Evolutionary conservation across 2,888 invertebrate species (phyloP).

Genomic region (Pherbina coryleti): DNA sequence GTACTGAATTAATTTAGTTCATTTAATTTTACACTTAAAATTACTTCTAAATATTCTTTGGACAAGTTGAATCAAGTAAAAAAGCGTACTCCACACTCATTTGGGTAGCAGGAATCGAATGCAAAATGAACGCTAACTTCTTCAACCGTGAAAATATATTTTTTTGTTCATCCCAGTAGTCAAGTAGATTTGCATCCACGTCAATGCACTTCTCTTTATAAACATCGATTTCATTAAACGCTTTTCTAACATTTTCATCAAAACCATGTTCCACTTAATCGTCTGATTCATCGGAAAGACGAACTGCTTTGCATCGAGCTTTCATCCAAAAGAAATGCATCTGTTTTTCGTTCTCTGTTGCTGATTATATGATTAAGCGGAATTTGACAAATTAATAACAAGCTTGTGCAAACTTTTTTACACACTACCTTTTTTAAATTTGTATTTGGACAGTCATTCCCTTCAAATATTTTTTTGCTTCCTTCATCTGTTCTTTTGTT

Average conservation of each 20-base stretch:
- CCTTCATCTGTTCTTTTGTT: too few species aligned
- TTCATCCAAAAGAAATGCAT: not conserved
- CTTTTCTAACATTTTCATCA: not conserved
- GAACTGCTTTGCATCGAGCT: not conserved
- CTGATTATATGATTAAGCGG: too few species aligned
- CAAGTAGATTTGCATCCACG: too few species aligned
- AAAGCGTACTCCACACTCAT: slow-evolving; percentile 19
- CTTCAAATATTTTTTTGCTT: too few species aligned
- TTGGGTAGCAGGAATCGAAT: slow-evolving; percentile 20
- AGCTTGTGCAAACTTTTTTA: too few species aligned
- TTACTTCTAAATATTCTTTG: not conserved
- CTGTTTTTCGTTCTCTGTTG: not conserved
- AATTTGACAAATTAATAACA: too few species aligned
- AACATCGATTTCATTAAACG: too few species aligned
- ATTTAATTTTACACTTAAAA: not conserved
- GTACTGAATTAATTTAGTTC: not conserved
- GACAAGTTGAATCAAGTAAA: not conserved
- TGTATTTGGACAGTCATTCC: too few species aligned
- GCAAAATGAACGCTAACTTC: not conserved
- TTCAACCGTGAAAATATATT: too few species aligned
- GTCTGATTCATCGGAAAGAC: not conserved
- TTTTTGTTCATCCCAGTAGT: too few species aligned
- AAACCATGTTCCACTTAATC: not conserved
- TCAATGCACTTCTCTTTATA: too few species aligned
- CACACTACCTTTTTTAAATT: too few species aligned